Evolutionary conservation across 2,797 vertebrate genomes (phyloP).

Genomic region (Salmo trutta): DNA sequence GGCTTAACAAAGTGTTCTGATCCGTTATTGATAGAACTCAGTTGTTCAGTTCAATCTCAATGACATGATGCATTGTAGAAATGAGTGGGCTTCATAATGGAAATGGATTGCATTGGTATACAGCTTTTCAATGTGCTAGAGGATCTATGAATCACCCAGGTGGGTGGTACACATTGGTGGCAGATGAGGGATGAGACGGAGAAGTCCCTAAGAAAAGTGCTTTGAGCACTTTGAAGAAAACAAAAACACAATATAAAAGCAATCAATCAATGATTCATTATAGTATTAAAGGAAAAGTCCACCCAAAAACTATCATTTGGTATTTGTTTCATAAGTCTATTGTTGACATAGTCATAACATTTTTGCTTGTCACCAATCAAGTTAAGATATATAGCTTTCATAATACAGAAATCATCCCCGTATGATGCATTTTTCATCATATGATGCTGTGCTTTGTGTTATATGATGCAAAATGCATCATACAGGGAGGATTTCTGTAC

Average conservation of each 20-base stretch:
- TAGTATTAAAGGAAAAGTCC: too few relatives aligned
- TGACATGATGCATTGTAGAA: not conserved
- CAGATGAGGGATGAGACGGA: not conserved
- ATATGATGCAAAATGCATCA: too few relatives aligned
- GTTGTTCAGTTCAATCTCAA: not conserved
- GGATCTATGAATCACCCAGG: not conserved
- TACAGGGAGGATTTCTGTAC: too few relatives aligned
- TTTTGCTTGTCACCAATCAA: too few relatives aligned
- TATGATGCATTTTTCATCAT: too few relatives aligned
- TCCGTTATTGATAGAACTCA: not conserved
- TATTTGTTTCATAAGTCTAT: too few relatives aligned
- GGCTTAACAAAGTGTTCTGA: not conserved
- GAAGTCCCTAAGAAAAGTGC: not conserved
- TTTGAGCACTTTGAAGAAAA: not conserved
- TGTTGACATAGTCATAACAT: too few relatives aligned
- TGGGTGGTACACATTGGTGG: not conserved
- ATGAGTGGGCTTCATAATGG: not conserved
- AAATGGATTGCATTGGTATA: not conserved
- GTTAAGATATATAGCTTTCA: too few relatives aligned
- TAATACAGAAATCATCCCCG: too few relatives aligned
- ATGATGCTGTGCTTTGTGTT: too few relatives aligned
- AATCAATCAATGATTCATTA: not conserved
- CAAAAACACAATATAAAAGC: not conserved
- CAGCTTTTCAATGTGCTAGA: not conserved
- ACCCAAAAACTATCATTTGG: too few relatives aligned